These are phyloP conservation scores for Geopemphigus sp. DNA, from an alignment of 1,140 invertebrate species.

Conservation along the genomic window DNA sequence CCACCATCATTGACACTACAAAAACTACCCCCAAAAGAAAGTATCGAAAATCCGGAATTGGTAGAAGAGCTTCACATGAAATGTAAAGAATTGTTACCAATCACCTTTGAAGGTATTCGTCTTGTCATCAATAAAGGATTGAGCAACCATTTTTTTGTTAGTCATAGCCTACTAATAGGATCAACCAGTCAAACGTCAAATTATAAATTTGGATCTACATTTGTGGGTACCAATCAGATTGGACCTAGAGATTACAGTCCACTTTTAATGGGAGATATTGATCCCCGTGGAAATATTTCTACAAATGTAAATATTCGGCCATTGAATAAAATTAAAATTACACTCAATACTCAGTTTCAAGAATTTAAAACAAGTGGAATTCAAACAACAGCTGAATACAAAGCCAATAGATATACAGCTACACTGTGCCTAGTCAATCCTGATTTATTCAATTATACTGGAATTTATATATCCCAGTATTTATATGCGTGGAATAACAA, in stretches of 20 bases:
- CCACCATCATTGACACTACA: constrained; percentile 43
- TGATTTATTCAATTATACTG: constrained; percentile 80
- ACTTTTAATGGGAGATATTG: constrained; percentile 95
- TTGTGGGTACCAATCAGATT: constrained; percentile 86
- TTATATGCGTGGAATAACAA: constrained; percentile 79
- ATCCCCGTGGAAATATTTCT: constrained; percentile 93
- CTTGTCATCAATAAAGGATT: constrained; percentile 95
- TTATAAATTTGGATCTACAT: constrained; percentile 89
- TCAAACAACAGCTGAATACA: constrained; percentile 85
- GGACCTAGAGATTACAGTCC: constrained; percentile 84
- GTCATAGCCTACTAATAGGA: constrained; percentile 88
- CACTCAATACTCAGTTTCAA: constrained; percentile 89
- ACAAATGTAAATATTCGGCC: constrained; percentile 94
- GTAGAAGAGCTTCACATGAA: constrained; percentile 96
- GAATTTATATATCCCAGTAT: constrained; percentile 85
- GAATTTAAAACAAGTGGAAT: constrained; percentile 81
- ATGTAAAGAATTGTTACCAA: constrained; percentile 96
- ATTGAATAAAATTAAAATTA: constrained; percentile 71
- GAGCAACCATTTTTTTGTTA: constrained; percentile 97
- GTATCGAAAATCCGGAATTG: constrained; percentile 82
- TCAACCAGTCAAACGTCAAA: constrained; percentile 75
- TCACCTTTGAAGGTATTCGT: constrained; percentile 95
- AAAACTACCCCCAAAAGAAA: constrained; percentile 53
- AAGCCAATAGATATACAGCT: constrained; percentile 79
- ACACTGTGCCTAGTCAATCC: constrained; percentile 87